These are phyloP conservation scores for Phragmatobia fuliginosa DNA, from an alignment of 2,888 invertebrate species.

Conservation along the genomic window DNA sequence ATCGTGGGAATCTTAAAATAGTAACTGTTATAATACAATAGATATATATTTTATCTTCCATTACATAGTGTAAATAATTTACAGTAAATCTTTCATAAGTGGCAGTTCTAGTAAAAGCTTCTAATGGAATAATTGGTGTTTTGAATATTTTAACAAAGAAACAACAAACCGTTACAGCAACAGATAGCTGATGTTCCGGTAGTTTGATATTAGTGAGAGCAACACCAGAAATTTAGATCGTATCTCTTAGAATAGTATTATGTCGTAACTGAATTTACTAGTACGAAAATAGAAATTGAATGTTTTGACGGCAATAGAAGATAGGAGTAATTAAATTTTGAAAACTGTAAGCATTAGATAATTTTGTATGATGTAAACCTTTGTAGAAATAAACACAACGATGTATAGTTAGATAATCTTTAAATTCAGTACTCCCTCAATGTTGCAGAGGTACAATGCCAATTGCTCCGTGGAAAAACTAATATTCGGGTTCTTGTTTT, in stretches of 20 bases:
- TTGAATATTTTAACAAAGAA: conserved; percentile 5
- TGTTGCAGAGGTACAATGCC: too few relatives aligned
- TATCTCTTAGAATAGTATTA: not conserved
- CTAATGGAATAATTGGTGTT: conserved; percentile 15
- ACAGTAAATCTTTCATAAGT: not conserved
- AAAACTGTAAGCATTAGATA: not conserved
- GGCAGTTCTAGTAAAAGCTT: conserved; percentile 5
- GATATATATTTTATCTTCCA: not conserved
- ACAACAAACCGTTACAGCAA: conserved; percentile 15
- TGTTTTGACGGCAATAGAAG: not conserved
- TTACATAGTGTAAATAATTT: not conserved
- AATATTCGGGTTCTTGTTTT: too few relatives aligned
- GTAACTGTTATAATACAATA: not conserved
- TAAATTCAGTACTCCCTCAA: too few relatives aligned
- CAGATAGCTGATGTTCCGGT: conserved; percentile 7
- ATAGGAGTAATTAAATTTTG: not conserved
- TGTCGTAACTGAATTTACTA: conserved; percentile 6
- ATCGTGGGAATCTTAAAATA: not conserved
- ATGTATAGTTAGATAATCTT: too few relatives aligned
- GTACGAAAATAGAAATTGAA: conserved; percentile 1
- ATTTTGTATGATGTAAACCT: not conserved
- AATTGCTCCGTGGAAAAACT: too few relatives aligned
- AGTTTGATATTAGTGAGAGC: not conserved
- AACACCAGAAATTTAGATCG: not conserved
- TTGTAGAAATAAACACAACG: too few relatives aligned